phyloP scores from a whole-genome alignment of 2,113 vertebrate species.

The Abramis brama region DNA sequence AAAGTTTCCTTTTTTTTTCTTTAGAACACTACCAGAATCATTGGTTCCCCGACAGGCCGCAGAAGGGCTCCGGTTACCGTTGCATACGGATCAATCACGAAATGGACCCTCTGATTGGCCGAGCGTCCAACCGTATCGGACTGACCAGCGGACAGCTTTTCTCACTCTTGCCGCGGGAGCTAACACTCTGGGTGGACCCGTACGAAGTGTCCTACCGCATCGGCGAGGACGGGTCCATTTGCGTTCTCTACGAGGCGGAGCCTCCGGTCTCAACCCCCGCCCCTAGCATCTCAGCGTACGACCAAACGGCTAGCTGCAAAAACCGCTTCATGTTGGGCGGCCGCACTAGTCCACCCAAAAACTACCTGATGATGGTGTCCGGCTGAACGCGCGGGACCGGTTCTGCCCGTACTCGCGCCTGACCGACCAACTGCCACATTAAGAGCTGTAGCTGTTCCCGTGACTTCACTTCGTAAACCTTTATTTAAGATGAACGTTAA shows the following conservation, averaged over 20 bases:
- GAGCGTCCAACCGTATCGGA: constrained; percentile 78
- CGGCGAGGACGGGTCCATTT: constrained; percentile 88
- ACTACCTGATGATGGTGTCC: constrained; percentile 85
- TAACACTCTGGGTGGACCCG: constrained; percentile 89
- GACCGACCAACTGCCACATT: not conserved
- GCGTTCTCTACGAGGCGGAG: constrained; percentile 80
- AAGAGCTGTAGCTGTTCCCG: not conserved
- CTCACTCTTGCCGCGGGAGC: constrained; percentile 81
- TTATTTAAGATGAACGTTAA: constrained; percentile 31
- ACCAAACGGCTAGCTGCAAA: constrained; percentile 78
- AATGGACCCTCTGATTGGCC: constrained; percentile 86
- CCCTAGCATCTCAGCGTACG: constrained; percentile 5
- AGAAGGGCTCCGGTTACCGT: constrained; percentile 87
- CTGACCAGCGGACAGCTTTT: constrained; percentile 77
- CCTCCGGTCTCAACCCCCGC: constrained; percentile 10
- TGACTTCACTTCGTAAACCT: constrained; percentile 15
- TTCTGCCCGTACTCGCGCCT: not conserved
- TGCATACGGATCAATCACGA: constrained; percentile 88
- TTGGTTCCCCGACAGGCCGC: constrained; percentile 85
- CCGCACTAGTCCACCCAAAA: constrained; percentile 78
- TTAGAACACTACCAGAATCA: constrained; percentile 85
- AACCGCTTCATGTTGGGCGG: constrained; percentile 77
- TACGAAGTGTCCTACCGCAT: constrained; percentile 88
- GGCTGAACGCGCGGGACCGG: constrained; percentile 67
- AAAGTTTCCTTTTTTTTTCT: not conserved